Evolutionary conservation across 2,888 invertebrate species (phyloP).

Genomic region (Lymantria monacha): DNA sequence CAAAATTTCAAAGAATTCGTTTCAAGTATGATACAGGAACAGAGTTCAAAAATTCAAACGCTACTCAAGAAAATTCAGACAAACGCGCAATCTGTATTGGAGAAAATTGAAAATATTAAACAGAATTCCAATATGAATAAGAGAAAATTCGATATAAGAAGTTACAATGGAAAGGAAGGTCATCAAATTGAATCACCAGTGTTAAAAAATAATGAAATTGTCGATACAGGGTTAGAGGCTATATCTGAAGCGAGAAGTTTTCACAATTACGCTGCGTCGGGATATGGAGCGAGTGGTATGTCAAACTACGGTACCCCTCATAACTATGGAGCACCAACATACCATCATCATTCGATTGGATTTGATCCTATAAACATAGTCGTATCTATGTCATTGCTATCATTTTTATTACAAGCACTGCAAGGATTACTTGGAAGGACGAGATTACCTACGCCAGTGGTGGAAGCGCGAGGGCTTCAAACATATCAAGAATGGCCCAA

Average conservation of each 20-base stretch:
- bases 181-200: conserved; percentile 62
- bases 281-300: conserved; percentile 58
- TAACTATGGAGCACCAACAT: conserved; percentile 39
- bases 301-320: conserved; percentile 47
- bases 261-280: conserved; percentile 52
- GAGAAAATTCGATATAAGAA: conserved; percentile 19
- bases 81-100: conserved; percentile 63
- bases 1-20: conserved; percentile 62
- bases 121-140: conserved; percentile 34
- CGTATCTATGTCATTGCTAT: conserved; percentile 71
- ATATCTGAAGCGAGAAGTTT: conserved; percentile 53
- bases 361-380: conserved; percentile 77
- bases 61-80: conserved; percentile 65
- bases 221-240: conserved; percentile 26
- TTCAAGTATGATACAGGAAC: conserved; percentile 63
- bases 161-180: conserved; percentile 25
- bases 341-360: conserved; percentile 78
- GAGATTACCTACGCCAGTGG: conserved; percentile 63
- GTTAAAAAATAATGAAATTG: conserved; percentile 37
- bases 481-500: conserved; percentile 48
- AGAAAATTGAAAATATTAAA: conserved; percentile 58
- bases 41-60: conserved; percentile 63
- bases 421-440: conserved; percentile 66
- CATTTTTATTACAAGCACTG: conserved; percentile 71
- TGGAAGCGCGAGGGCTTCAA: conserved; percentile 58